Evolutionary conservation across 2,797 vertebrate species (phyloP).

Genomic region (Ctenopoma multispine): DNA sequence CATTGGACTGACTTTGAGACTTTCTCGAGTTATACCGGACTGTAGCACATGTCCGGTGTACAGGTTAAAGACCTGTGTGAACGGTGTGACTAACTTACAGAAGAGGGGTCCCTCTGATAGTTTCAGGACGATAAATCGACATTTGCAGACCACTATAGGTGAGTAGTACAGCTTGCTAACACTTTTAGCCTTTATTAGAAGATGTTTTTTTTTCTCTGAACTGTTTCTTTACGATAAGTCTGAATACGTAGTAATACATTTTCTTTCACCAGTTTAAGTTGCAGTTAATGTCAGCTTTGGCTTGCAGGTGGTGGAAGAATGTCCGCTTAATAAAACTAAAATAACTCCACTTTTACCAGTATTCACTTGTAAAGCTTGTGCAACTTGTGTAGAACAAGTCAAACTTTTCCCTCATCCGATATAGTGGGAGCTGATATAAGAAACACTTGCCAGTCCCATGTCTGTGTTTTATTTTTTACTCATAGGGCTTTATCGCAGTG

Average conservation of each 20-base stretch:
- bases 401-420: background rate
- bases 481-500: conserved; percentile 72
- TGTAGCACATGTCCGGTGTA: conserved; percentile 73
- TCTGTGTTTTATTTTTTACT: background rate
- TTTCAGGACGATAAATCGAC: conserved; percentile 73
- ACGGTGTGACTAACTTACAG: conserved; percentile 7
- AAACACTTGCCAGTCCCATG: background rate
- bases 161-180: conserved; percentile 55
- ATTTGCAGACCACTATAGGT: conserved; percentile 80
- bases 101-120: conserved; percentile 42
- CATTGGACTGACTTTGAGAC: conserved; percentile 81
- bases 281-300: background rate
- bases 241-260: background rate
- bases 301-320: background rate
- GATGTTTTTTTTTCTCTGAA: background rate
- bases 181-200: conserved; percentile 31
- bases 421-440: background rate
- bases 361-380: conserved; percentile 14
- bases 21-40: conserved; percentile 71
- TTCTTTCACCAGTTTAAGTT: accelerated
- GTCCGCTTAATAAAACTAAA: conserved; percentile 39
- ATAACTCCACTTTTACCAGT: conserved; percentile 27
- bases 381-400: conserved; percentile 50
- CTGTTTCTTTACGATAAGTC: background rate
- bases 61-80: conserved; percentile 57